Evolutionary conservation across 2,113 vertebrate species (phyloP).

Genomic region (Lagopus muta): DNA sequence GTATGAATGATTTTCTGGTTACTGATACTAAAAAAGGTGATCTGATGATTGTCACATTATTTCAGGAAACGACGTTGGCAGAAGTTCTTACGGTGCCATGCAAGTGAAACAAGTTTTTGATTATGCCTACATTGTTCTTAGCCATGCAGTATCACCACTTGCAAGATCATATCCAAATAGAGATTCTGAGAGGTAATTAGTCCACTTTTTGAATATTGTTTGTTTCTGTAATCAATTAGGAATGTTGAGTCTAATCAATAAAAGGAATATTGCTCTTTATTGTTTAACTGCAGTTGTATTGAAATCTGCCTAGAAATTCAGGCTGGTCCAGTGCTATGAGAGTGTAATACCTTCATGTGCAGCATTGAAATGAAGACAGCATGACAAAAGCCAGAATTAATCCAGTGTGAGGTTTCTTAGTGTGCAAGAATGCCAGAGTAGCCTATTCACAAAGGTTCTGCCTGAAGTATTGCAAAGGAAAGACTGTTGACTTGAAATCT

Average conservation of each 20-base stretch:
- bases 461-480: not conserved
- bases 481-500: not conserved
- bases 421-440: not conserved
- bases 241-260: slow-evolving; percentile 1
- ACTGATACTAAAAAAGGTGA: slow-evolving; percentile 16
- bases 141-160: slow-evolving; percentile 93
- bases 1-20: slow-evolving; percentile 11
- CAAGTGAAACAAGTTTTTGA: slow-evolving; percentile 99
- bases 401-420: not conserved
- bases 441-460: not conserved
- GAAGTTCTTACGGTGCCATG: slow-evolving; percentile 98
- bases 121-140: slow-evolving; percentile 96
- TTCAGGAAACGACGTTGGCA: slow-evolving; percentile 95
- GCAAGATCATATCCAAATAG: slow-evolving; percentile 96
- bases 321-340: not conserved
- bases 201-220: slow-evolving; percentile 33
- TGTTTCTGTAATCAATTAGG: slow-evolving; percentile 36
- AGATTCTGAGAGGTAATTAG: slow-evolving; percentile 91
- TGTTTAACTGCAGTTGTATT: not conserved
- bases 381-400: not conserved
- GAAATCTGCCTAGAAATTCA: not conserved
- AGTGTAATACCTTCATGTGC: not conserved
- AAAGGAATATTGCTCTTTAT: not conserved
- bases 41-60: slow-evolving; percentile 62
- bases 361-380: not conserved